These are phyloP conservation scores for Zootermopsis nevadensis DNA, from an alignment of 2,888 invertebrate genomes.

Conservation along the genomic window DNA sequence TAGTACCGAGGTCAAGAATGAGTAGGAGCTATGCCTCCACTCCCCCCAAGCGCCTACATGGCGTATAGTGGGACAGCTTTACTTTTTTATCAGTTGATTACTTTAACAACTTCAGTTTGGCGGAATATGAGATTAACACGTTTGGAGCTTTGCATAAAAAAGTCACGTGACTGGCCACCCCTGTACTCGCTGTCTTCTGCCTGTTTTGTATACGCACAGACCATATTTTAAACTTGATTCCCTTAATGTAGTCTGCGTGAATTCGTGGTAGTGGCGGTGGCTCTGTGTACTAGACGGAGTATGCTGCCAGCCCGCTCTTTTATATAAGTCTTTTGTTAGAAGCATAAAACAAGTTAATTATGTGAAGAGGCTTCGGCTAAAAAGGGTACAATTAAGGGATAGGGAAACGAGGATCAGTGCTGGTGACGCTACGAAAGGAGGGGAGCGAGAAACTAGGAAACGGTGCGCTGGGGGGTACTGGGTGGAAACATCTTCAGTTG, in stretches of 20 bases:
- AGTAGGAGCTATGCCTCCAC: too few species aligned
- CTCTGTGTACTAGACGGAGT: neutral
- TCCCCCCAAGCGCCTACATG: too few species aligned
- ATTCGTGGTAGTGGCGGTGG: constrained; percentile 43
- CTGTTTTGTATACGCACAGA: constrained; percentile 1
- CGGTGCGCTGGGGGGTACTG: neutral
- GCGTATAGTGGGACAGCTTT: too few species aligned
- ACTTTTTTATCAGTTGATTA: too few species aligned
- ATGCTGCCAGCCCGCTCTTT: constrained; percentile 21
- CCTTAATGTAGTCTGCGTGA: constrained; percentile 49
- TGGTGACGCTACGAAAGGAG: neutral
- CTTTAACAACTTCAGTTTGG: too few species aligned
- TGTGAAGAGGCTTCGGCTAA: constrained; percentile 49
- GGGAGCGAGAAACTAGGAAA: neutral
- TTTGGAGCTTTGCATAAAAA: neutral
- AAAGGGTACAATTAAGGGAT: constrained; percentile 49
- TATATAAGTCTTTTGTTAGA: constrained; percentile 46
- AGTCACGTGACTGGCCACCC: constrained; percentile 14
- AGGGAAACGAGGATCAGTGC: constrained; percentile 42
- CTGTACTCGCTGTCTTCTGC: constrained; percentile 12
- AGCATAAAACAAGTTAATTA: constrained; percentile 50
- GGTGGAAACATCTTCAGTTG: neutral
- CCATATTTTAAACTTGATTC: constrained; percentile 48
- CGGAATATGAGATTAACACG: too few species aligned
- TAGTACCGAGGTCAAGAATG: too few species aligned